phyloP scores from a whole-genome alignment of 2,888 invertebrate genomes.

The Leptopterna dolabrata region DNA sequence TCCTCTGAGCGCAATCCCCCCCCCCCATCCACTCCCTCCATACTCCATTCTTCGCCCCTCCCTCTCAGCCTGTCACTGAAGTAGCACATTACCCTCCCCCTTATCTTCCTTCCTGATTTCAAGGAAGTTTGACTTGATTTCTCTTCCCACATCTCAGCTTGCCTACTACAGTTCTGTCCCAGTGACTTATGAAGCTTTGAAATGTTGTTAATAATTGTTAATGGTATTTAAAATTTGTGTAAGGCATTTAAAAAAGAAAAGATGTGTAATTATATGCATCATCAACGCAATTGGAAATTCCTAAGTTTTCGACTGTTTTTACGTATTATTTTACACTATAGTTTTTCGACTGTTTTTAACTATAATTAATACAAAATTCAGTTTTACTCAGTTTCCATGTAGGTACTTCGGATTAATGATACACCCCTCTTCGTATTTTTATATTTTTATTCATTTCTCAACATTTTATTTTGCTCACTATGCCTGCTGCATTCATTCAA shows the following conservation, averaged over 20 bases:
- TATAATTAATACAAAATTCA: not conserved
- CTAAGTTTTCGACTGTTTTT: no score
- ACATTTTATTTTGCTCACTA: not conserved
- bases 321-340: not conserved
- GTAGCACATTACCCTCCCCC: slow-evolving; percentile 55
- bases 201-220: slow-evolving; percentile 13
- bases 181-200: not conserved
- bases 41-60: slow-evolving; percentile 22
- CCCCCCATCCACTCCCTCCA: not conserved
- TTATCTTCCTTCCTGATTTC: not conserved
- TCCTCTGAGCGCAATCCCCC: slow-evolving; percentile 75
- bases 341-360: no score
- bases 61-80: slow-evolving; percentile 47
- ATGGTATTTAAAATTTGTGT: not conserved
- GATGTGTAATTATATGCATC: not conserved
- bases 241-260: not conserved
- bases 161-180: not conserved
- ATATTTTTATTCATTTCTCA: not conserved
- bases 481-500: not conserved
- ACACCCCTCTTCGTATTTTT: not conserved
- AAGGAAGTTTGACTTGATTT: no score
- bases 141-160: not conserved
- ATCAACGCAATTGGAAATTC: not conserved
- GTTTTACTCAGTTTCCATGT: not conserved
- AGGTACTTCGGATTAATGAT: not conserved